Evolutionary conservation across 2,797 vertebrate species (phyloP).

Genomic region (Sparidentex hasta): DNA sequence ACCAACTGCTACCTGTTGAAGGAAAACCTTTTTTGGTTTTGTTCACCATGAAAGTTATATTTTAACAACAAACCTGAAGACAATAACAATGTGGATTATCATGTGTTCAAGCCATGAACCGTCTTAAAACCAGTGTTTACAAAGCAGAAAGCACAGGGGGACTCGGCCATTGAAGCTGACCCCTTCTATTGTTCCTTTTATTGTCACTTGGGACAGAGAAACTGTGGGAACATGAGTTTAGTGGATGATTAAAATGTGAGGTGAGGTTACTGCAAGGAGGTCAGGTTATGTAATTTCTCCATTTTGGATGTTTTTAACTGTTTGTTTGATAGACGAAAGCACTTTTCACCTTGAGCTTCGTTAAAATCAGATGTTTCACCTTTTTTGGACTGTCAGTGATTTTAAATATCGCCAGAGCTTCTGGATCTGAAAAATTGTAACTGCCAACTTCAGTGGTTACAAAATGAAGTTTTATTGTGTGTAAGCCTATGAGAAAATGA

Average conservation of each 20-base stretch:
- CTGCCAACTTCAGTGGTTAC: too few species aligned
- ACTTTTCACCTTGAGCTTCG: too few species aligned
- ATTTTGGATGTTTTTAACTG: neutral
- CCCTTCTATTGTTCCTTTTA: conserved; percentile 30
- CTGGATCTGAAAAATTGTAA: too few species aligned
- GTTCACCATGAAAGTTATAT: conserved; percentile 17
- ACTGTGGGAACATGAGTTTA: conserved; percentile 51
- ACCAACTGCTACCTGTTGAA: neutral
- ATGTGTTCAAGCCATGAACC: conserved; percentile 39
- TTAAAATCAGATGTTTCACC: too few species aligned
- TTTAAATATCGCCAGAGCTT: too few species aligned
- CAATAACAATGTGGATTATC: conserved; percentile 30
- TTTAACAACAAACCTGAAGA: conserved; percentile 26
- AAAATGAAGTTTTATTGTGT: too few species aligned
- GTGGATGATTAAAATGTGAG: conserved; percentile 21
- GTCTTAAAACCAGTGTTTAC: conserved; percentile 58
- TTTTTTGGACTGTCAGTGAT: too few species aligned
- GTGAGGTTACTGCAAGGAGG: conserved; percentile 6
- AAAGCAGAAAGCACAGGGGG: conserved; percentile 51
- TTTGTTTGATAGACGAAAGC: neutral
- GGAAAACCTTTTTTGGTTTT: neutral
- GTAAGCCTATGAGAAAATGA: too few species aligned
- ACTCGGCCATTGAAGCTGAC: conserved; percentile 29
- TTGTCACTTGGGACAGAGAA: conserved; percentile 27
- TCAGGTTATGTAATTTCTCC: conserved; percentile 20